Conservation (phyloP, 2,888 invertebrate species). For the Dorcus parallelipipedus region DNA sequence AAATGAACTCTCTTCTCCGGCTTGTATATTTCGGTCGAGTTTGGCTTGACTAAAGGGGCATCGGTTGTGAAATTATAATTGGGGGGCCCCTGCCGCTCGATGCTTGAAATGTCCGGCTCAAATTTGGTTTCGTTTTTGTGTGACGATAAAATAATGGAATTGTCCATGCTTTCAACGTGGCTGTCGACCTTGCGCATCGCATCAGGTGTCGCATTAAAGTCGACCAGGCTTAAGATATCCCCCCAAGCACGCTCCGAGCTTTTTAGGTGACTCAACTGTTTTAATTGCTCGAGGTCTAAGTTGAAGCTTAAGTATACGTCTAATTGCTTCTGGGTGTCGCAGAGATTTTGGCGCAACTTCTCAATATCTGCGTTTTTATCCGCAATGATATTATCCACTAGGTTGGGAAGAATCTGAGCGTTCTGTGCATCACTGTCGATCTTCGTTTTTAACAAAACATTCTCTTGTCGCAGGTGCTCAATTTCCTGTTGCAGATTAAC, state of each 20-base stretch:
- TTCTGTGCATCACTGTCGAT: slow-evolving; percentile 50
- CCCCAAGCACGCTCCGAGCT: slow-evolving; percentile 67
- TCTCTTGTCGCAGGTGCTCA: slow-evolving; percentile 46
- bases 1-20: slow-evolving; percentile 47
- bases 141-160: slow-evolving; percentile 38
- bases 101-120: slow-evolving; percentile 47
- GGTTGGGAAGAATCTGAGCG: slow-evolving; percentile 51
- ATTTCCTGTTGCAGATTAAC: slow-evolving; percentile 55
- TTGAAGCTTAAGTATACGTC: slow-evolving; percentile 56
- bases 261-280: slow-evolving; percentile 51
- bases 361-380: slow-evolving; percentile 72
- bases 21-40: slow-evolving; percentile 40
- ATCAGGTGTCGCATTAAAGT: slow-evolving; percentile 58
- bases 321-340: slow-evolving; percentile 54
- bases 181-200: slow-evolving; percentile 42
- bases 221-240: slow-evolving; percentile 70
- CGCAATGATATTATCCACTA: slow-evolving; percentile 60
- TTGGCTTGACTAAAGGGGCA: slow-evolving; percentile 30
- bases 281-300: slow-evolving; percentile 56
- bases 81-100: slow-evolving; percentile 32
- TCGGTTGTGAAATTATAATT: slow-evolving; percentile 20
- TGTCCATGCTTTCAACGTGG: slow-evolving; percentile 25
- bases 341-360: slow-evolving; percentile 55
- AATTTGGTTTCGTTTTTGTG: slow-evolving; percentile 52
- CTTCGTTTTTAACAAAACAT: slow-evolving; percentile 48